A percentile compares a stretch with the other conserved stretches of the same genome.
These are phyloP conservation scores for Pachypsylla venusta DNA, from an alignment of 1,140 invertebrate species.

Conservation along the genomic window DNA sequence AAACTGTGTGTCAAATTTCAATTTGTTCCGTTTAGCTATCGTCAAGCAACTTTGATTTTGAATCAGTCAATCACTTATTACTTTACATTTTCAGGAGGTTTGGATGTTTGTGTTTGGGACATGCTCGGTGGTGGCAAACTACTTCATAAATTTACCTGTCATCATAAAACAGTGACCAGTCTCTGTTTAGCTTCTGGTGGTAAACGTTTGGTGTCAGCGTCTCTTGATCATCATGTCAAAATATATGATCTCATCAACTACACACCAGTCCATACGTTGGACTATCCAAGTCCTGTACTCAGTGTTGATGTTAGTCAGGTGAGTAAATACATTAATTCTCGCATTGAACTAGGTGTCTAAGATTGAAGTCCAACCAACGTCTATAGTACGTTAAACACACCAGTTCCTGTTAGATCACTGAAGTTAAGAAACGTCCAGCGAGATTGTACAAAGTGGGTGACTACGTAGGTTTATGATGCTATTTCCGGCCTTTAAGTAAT, in stretches of 20 bases:
- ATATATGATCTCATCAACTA: conserved; percentile 80
- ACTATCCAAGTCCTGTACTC: conserved; percentile 79
- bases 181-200: conserved; percentile 61
- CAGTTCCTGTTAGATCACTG: no score
- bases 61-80: no score
- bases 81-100: conserved; percentile 46
- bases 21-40: no score
- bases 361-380: no score
- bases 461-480: no score
- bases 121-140: conserved; percentile 68
- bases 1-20: no score
- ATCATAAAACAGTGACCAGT: conserved; percentile 89
- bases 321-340: conserved; percentile 34
- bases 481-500: no score
- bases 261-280: conserved; percentile 71
- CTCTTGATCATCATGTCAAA: conserved; percentile 86
- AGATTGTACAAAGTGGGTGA: no score
- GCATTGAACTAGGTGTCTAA: not conserved
- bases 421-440: no score
- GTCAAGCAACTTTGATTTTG: no score
- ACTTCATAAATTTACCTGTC: conserved; percentile 58
- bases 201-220: conserved; percentile 69
- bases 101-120: conserved; percentile 88
- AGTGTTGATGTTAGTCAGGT: conserved; percentile 53
- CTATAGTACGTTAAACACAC: no score